Conservation (phyloP, 2,113 vertebrate species). For the Danionella cerebrum region DNA sequence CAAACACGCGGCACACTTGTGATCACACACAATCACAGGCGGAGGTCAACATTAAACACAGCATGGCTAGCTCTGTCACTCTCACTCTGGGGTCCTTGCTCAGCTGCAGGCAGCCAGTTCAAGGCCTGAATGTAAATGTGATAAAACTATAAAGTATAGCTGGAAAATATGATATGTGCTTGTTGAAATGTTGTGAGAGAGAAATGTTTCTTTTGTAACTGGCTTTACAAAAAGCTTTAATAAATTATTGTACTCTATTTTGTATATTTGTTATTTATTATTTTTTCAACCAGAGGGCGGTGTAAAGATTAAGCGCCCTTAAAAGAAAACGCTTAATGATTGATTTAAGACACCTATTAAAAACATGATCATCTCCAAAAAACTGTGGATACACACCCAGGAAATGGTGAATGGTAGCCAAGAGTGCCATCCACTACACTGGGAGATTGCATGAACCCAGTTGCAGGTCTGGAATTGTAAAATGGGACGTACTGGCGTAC, state of each 20-base stretch:
- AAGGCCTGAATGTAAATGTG: slow-evolving; percentile 60
- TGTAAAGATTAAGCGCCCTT: too few relatives aligned
- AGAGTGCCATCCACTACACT: too few relatives aligned
- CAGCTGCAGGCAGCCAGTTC: slow-evolving; percentile 84
- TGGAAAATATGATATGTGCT: slow-evolving; percentile 56
- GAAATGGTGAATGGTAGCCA: too few relatives aligned
- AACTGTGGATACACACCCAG: too few relatives aligned
- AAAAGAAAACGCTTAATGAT: too few relatives aligned
- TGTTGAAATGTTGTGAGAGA: slow-evolving; percentile 53
- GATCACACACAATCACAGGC: slow-evolving; percentile 33
- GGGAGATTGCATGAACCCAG: too few relatives aligned
- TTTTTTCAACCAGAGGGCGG: neutral
- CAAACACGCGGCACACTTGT: neutral
- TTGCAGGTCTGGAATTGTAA: too few relatives aligned
- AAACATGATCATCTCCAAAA: too few relatives aligned
- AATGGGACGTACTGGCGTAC: too few relatives aligned
- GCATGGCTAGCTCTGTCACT: slow-evolving; percentile 58
- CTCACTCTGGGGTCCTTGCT: slow-evolving; percentile 60
- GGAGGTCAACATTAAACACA: slow-evolving; percentile 1
- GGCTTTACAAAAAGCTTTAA: slow-evolving; percentile 87
- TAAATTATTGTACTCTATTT: slow-evolving; percentile 70
- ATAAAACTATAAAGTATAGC: slow-evolving; percentile 45
- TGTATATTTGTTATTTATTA: neutral
- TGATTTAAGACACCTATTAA: too few relatives aligned
- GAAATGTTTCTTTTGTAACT: slow-evolving; percentile 73